phyloP scores from a whole-genome alignment of 2,113 vertebrate species.

The Channa argus region DNA sequence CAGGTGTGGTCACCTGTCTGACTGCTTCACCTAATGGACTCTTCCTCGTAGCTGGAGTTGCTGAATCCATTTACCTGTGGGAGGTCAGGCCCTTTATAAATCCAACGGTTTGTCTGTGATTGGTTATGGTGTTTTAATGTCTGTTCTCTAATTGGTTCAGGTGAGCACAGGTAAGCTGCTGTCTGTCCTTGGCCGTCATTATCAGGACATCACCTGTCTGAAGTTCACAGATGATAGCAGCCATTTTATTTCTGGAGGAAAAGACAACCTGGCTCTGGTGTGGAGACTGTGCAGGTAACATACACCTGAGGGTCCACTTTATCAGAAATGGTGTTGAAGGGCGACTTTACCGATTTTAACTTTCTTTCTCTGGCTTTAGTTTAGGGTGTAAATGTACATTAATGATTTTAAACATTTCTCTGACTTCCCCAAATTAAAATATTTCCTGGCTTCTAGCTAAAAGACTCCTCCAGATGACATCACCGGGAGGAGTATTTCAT shows the following conservation, averaged over 20 bases:
- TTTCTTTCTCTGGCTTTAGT: too few species aligned
- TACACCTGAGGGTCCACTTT: background rate
- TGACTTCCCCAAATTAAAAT: too few species aligned
- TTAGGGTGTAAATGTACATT: too few species aligned
- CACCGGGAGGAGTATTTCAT: too few species aligned
- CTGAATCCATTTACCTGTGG: slow-evolving; percentile 93
- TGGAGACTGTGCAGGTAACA: slow-evolving; percentile 93
- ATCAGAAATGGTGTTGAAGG: too few species aligned
- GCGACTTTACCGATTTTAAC: too few species aligned
- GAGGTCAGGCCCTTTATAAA: slow-evolving; percentile 83
- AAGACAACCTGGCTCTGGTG: slow-evolving; percentile 93
- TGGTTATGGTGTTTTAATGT: slow-evolving; percentile 80
- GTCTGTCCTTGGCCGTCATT: slow-evolving; percentile 91
- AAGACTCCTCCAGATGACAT: too few species aligned
- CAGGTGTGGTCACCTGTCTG: slow-evolving; percentile 92
- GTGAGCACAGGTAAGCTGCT: slow-evolving; percentile 92
- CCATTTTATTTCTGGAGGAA: slow-evolving; percentile 93
- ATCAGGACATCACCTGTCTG: slow-evolving; percentile 94
- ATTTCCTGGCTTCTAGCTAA: too few species aligned
- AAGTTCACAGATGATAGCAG: slow-evolving; percentile 94
- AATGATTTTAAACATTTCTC: too few species aligned
- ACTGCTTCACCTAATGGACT: slow-evolving; percentile 89
- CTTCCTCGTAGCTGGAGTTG: slow-evolving; percentile 90
- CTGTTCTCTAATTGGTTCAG: slow-evolving; percentile 71
- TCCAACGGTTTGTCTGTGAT: background rate